Conservation (phyloP, 2,797 vertebrate genomes). For the Balearica regulorum region DNA sequence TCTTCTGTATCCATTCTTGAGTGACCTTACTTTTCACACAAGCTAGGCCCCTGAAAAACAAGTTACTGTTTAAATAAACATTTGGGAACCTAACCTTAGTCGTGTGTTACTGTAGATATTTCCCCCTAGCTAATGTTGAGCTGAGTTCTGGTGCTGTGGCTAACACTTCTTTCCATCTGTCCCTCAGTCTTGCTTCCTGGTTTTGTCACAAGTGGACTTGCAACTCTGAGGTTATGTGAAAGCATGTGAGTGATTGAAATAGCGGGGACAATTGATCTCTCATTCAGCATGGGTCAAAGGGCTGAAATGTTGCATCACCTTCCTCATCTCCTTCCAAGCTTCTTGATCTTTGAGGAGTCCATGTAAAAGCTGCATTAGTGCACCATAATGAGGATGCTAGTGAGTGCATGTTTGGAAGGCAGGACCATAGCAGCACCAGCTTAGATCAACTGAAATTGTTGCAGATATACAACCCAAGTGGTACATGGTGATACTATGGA, state of each 20-base stretch:
- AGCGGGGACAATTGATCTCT: not conserved
- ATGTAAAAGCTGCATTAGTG: not conserved
- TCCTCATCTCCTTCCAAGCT: not conserved
- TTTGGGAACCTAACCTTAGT: not conserved
- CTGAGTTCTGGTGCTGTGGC: not conserved
- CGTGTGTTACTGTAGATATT: not conserved
- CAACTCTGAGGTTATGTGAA: not conserved
- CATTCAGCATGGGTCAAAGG: fast-evolving
- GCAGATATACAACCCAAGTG: not conserved
- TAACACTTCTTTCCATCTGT: not conserved
- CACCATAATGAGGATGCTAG: fast-evolving
- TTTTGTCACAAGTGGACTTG: not conserved
- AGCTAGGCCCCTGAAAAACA: not conserved
- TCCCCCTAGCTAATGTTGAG: not conserved
- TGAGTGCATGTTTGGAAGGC: fast-evolving
- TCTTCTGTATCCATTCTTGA: not conserved
- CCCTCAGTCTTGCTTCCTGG: not conserved
- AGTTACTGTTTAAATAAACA: not conserved
- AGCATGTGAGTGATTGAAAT: not conserved
- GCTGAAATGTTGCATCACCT: not conserved
- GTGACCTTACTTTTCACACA: not conserved
- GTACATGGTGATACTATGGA: not conserved
- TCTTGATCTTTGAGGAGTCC: not conserved
- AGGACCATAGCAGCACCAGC: not conserved
- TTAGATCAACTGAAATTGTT: not conserved